Conservation (phyloP, 2,888 invertebrate species). For the Zaprionus lineosus region DNA sequence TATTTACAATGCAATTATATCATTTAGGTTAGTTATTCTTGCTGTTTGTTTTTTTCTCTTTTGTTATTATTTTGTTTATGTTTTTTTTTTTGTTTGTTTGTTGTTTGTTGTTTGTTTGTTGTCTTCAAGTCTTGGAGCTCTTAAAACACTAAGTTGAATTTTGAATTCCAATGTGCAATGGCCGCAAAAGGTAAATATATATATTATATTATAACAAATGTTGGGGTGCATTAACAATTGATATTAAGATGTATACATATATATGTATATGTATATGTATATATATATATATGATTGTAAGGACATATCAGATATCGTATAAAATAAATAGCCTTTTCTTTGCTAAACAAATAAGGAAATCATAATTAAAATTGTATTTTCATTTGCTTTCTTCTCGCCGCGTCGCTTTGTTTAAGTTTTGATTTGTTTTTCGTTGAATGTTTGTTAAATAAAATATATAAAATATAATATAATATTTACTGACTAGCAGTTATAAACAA, state of each 20-base stretch:
- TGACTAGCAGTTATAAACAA: conserved; percentile 75
- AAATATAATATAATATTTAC: conserved; percentile 51
- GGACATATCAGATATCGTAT: no score
- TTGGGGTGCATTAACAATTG: conserved; percentile 32
- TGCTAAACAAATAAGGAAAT: conserved; percentile 63
- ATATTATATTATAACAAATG: conserved; percentile 46
- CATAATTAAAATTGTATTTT: conserved; percentile 15
- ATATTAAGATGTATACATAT: conserved; percentile 30
- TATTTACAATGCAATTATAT: conserved; percentile 62
- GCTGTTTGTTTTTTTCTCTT: conserved; percentile 12
- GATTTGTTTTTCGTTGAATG: conserved; percentile 48
- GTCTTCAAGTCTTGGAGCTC: conserved; percentile 75
- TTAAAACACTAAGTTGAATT: conserved; percentile 64
- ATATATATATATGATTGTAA: conserved; percentile 17
- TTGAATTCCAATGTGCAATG: conserved; percentile 76
- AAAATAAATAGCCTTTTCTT: conserved; percentile 73
- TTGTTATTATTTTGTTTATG: conserved; percentile 18
- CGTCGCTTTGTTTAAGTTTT: conserved; percentile 28
- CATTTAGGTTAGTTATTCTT: conserved; percentile 25
- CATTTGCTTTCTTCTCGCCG: conserved; percentile 28
- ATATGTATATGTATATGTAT: conserved; percentile 13
- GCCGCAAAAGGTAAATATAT: conserved; percentile 56
- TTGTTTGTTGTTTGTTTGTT: conserved; percentile 28
- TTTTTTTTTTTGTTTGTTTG: conserved; percentile 23
- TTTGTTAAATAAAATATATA: conserved; percentile 36